Conservation (phyloP, 2,113 vertebrate genomes). For the Typhlomys cinereus region DNA sequence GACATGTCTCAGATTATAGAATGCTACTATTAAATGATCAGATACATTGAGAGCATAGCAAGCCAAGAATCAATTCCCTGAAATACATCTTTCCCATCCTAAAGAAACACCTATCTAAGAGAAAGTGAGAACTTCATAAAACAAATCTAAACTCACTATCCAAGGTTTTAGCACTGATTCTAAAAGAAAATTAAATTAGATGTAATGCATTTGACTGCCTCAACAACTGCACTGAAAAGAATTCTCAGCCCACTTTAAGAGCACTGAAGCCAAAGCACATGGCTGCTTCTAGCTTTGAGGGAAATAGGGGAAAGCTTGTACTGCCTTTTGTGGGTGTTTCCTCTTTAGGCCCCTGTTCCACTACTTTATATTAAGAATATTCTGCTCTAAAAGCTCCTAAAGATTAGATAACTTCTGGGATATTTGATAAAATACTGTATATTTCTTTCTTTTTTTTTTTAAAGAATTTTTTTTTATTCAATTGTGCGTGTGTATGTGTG, state of each 20-base stretch:
- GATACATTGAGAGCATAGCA: neutral
- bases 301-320: neutral
- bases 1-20: neutral
- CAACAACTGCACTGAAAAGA: neutral
- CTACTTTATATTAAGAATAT: conserved; percentile 7
- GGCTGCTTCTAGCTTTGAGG: conserved; percentile 15
- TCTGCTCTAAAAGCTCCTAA: conserved; percentile 41
- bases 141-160: neutral
- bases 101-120: neutral
- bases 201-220: neutral
- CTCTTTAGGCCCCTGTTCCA: conserved; percentile 40
- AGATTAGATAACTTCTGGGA: conserved; percentile 12
- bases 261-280: neutral
- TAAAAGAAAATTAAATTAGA: conserved; percentile 47
- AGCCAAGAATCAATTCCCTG: neutral
- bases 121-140: conserved; percentile 37
- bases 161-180: neutral
- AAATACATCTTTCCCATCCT: neutral
- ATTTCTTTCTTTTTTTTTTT: no score
- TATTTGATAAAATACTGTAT: conserved; percentile 4
- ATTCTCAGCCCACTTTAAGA: conserved; percentile 15
- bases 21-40: neutral
- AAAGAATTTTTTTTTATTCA: no score
- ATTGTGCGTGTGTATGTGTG: no score
- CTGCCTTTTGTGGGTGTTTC: conserved; percentile 62